A percentile compares a stretch with the other conserved stretches of the same genome.
Evolutionary conservation across 2,888 invertebrate species (phyloP).

Genomic region (Helobdella robusta): DNA sequence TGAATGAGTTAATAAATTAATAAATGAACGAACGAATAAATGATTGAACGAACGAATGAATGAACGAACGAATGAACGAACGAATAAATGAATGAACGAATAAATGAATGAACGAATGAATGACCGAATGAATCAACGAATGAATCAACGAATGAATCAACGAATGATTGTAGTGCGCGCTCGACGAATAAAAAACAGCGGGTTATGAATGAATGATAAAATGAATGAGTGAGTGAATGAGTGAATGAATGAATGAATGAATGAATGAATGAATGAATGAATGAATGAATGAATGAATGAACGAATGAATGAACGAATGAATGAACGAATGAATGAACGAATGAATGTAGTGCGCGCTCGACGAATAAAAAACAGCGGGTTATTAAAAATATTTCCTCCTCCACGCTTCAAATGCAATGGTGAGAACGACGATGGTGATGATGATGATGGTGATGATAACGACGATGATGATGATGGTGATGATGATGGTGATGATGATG

Average conservation of each 20-base stretch:
- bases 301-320: neutral
- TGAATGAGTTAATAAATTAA: too few species aligned
- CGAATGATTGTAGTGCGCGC: too few species aligned
- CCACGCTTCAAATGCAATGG: too few species aligned
- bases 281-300: neutral
- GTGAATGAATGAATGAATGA: conserved; percentile 15
- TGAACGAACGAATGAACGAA: too few species aligned
- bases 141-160: too few species aligned
- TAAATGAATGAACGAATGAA: too few species aligned
- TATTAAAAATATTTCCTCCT: too few species aligned
- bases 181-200: neutral
- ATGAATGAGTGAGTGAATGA: conserved; percentile 13
- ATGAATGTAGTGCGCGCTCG: neutral
- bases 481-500: conserved; percentile 8
- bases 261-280: conserved; percentile 5
- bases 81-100: too few species aligned
- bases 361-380: neutral
- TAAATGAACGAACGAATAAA: too few species aligned
- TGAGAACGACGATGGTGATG: conserved; percentile 9
- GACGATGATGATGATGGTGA: conserved; percentile 21
- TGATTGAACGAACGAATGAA: too few species aligned
- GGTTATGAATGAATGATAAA: too few species aligned
- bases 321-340: neutral
- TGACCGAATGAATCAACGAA: too few species aligned
- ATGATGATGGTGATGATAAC: conserved; percentile 19